A percentile compares a stretch with the other conserved stretches of the same genome.
phyloP scores from a whole-genome alignment of 2,113 vertebrate genomes.

The mouse (Mus musculus) region DNA sequence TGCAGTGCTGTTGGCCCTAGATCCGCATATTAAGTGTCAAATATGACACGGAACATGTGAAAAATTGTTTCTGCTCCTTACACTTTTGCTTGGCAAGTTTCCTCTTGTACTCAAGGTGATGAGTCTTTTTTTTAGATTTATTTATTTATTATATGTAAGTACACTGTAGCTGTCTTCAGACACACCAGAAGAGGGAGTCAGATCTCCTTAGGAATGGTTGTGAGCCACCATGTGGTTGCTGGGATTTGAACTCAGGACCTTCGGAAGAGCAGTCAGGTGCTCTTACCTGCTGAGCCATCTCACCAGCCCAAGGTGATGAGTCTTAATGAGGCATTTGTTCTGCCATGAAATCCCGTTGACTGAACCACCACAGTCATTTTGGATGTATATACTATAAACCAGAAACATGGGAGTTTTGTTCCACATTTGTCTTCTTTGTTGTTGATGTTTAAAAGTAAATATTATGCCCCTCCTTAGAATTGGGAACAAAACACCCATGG shows the following conservation, averaged over 20 bases:
- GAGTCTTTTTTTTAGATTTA: background rate
- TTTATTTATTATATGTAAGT: no score
- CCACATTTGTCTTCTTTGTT: background rate
- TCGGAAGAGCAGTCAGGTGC: no score
- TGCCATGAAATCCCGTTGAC: background rate
- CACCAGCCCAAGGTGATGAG: no score
- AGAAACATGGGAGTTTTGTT: background rate
- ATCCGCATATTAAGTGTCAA: background rate
- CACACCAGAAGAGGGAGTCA: no score
- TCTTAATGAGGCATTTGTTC: background rate
- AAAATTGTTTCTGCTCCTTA: background rate
- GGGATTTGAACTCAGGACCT: no score
- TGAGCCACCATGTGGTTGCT: no score
- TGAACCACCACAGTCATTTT: background rate
- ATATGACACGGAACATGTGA: background rate
- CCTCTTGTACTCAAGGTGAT: background rate
- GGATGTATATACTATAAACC: background rate
- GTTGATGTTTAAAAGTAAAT: background rate
- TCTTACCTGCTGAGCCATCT: no score
- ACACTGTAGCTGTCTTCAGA: no score
- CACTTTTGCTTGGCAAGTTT: background rate
- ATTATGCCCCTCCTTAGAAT: no score
- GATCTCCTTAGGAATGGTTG: no score
- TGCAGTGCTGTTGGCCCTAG: background rate
- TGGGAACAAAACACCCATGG: no score